Percentiles rank a stretch among this genome's conserved stretches.
Conservation (phyloP, 92 coral and sea anemone genomes). For the Nematostella vectensis region DNA sequence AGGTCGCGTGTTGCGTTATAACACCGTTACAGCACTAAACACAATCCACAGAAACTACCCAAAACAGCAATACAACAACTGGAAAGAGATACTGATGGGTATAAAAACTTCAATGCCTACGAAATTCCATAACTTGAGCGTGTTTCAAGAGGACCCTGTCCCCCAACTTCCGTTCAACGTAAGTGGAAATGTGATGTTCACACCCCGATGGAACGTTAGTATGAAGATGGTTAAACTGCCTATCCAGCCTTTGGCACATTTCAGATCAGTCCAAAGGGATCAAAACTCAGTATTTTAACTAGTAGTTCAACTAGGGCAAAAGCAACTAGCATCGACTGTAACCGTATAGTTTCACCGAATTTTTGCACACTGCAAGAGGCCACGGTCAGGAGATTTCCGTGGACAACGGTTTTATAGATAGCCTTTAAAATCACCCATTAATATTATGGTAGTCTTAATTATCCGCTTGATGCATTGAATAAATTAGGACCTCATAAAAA, state of each 20-base stretch:
- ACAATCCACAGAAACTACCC: slow-evolving; percentile 76
- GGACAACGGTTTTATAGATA: no score
- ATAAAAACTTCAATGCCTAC: slow-evolving; percentile 40
- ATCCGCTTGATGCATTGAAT: no score
- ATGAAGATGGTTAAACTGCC: slow-evolving; percentile 53
- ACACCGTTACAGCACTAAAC: slow-evolving; percentile 51
- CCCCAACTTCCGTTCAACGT: slow-evolving; percentile 58
- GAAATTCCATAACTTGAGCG: slow-evolving; percentile 30
- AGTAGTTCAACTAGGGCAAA: no score
- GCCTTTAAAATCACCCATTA: no score
- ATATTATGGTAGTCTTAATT: no score
- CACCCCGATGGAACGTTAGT: slow-evolving; percentile 62
- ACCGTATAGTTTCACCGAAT: no score
- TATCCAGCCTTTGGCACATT: slow-evolving; percentile 58
- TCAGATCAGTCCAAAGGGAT: no score
- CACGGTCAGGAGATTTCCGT: no score
- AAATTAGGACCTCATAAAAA: no score
- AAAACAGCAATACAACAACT: slow-evolving; percentile 41
- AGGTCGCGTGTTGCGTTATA: slow-evolving; percentile 76
- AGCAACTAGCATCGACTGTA: no score
- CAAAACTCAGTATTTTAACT: no score
- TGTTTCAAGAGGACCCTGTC: slow-evolving; percentile 40
- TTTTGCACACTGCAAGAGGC: no score
- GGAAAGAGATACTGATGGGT: slow-evolving; percentile 51
- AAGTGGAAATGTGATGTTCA: slow-evolving; percentile 32